Base-by-base conservation (phyloP, 2,113 vertebrate genomes). In the Alethe castanea region DNA sequence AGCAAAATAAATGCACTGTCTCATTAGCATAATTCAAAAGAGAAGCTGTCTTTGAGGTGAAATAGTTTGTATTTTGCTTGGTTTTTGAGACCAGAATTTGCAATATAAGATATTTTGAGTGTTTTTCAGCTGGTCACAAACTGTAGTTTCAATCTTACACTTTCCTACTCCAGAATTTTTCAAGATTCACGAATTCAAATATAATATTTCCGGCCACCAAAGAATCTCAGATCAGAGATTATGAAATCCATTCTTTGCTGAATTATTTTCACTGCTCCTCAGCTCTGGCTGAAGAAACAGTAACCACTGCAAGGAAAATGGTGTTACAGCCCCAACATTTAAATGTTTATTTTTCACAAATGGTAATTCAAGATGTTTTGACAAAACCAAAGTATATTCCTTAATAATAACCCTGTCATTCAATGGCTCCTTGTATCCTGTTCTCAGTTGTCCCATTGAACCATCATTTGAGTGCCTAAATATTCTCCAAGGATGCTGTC, bases 331-430 rank as follows among this genome's bases (percentile, higher is more conserved):
- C 42, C 42, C 24, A 92, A 84, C 3, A 71, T 74, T 60, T 84
- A 66, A 71, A 78, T 42, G 18, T 56, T 89, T 66, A 44, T 81
- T 84, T 93, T 92, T 91, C 71, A 86, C 44, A 91, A 86, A 92
- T 36, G 36, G 38, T 53, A 90, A 88, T 84, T 88, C 52, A 93
- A 84, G n/a, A 89, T 42, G 24, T 64, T 91, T 89, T 31, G 28
- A 94, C 57, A 87, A 95, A 94, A 70, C 9, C 22, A 28, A 93
- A 84, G 29, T 81, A 52, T 84, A 81, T 67, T 66, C 11, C 72
- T 95, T 81, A 91, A 60, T 52, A 94, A 73, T 9, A 94, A 52
- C 53, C 85, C 70, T 91, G 44, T 36, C 35, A n/a, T 74, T 91
- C 86, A 90, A 45, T 67, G 78, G 35, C 23, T 94, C 6, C 59